These are phyloP conservation scores for Parazoanthus darwini DNA, from an alignment of 92 coral and sea anemone genomes.

Conservation along the genomic window DNA sequence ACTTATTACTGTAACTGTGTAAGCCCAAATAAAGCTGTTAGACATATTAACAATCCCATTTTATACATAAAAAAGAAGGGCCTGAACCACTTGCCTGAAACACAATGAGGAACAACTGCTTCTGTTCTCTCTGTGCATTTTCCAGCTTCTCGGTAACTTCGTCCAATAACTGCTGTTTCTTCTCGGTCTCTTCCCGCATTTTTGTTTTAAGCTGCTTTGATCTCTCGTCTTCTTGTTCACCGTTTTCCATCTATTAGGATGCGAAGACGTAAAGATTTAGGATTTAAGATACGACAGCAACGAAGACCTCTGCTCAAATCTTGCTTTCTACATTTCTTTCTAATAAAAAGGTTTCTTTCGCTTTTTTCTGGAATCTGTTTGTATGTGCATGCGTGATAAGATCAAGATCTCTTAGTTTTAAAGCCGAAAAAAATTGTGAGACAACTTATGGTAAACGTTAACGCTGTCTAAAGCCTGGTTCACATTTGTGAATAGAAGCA, in stretches of 20 bases:
- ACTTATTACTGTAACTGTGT: too few relatives aligned
- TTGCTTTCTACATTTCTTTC: too few relatives aligned
- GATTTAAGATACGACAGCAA: background rate
- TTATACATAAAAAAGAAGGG: too few relatives aligned
- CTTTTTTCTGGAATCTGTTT: too few relatives aligned
- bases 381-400: background rate
- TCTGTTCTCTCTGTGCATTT: constrained; percentile 82
- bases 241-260: constrained; percentile 51
- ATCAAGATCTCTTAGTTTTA: background rate
- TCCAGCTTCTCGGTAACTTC: constrained; percentile 84
- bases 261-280: background rate
- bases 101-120: constrained; percentile 85
- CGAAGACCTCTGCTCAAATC: too few relatives aligned
- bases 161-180: constrained; percentile 69
- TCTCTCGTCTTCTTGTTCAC: constrained; percentile 50
- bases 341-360: too few relatives aligned
- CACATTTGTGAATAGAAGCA: too few relatives aligned
- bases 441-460: too few relatives aligned
- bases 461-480: too few relatives aligned
- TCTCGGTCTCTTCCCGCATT: constrained; percentile 67
- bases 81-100: constrained; percentile 70
- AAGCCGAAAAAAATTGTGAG: too few relatives aligned
- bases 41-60: too few relatives aligned
- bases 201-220: constrained; percentile 17
- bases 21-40: too few relatives aligned